Evolutionary conservation across 2,113 vertebrate species (phyloP), one percentile per base, ranked within the genome.

Genomic region (Nothobranchius furzeri): DNA sequence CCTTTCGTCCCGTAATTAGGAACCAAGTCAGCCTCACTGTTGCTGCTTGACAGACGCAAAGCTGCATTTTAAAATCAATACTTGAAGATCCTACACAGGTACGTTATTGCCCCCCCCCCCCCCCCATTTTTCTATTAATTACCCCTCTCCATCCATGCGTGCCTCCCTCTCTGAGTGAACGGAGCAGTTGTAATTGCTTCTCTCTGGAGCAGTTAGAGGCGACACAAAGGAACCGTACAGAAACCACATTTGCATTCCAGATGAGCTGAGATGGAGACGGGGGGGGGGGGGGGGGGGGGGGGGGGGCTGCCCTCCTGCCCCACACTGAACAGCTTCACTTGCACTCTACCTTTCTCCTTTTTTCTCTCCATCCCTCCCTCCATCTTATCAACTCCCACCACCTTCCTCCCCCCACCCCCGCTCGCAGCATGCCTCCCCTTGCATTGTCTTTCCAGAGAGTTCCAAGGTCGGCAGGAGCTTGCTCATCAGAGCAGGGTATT

Each of bases 131-230:
- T 87, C 82, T 89, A 90, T 91, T 90, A 91, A 91, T 91, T 89
- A 91, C 88, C 83, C 84, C 56, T 82, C 85, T 87, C 86, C 54
- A 60, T 59, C 86, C 85, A 81, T 85, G 86, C 76, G 79, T 89
- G 83, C 89, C 88, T 85, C 65, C 80, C 75, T 78, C 84, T 83
- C 85, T 76, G 88, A 88, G 76, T 71, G 90, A 91, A 84, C 86
- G 85, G 80, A 90, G 90, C 86, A 79, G 78, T 84, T 90, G 89
- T 90, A 90, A 91, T 91, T 91, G 89, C 85, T 90, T 90, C 89
- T 90, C 90, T 87, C 81, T 68, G 83, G 81, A 89, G 89, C 85
- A 85, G 86, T 88, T 87, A 89, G 77, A 80, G 66, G 81, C 78
- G 68, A 84, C 86, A 88, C 86, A 88, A 87, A 88, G 88, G 88